Evolutionary conservation across 2,113 vertebrate species (phyloP).

Genomic region (Albula goreensis): DNA sequence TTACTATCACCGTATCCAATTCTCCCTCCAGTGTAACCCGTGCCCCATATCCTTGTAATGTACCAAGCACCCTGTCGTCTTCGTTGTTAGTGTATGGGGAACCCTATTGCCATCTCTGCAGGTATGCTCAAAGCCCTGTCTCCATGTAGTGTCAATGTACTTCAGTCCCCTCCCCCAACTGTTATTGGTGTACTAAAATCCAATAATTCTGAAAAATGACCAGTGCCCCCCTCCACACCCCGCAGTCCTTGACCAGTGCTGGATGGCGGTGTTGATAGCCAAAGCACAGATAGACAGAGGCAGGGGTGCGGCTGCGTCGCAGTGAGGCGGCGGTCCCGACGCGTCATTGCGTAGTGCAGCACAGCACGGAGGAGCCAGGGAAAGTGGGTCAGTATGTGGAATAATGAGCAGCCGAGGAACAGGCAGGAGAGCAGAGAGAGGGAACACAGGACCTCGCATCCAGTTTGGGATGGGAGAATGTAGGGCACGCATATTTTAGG

Average conservation of each 20-base stretch:
- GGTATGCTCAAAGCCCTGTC: background rate
- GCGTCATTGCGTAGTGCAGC: background rate
- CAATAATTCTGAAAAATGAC: no score
- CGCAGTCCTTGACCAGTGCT: no score
- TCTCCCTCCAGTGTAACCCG: background rate
- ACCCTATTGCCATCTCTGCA: no score
- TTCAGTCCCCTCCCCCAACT: background rate
- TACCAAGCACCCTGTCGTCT: no score
- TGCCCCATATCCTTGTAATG: no score
- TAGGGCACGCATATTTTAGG: constrained; percentile 71
- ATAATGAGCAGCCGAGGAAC: constrained; percentile 54
- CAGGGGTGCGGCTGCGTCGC: no score
- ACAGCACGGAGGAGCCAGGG: constrained; percentile 58
- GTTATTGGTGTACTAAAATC: background rate
- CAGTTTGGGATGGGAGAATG: constrained; percentile 64
- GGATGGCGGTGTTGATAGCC: no score
- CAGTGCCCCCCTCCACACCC: background rate
- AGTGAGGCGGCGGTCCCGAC: no score
- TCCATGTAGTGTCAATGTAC: background rate
- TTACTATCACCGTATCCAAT: background rate
- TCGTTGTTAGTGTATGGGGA: no score
- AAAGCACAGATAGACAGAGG: no score
- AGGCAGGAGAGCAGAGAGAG: constrained; percentile 46
- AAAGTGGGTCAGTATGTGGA: constrained; percentile 72
- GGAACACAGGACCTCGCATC: constrained; percentile 40